Base-by-base conservation (phyloP, 1,140 invertebrate species). In the Drosophila prosaltans region DNA sequence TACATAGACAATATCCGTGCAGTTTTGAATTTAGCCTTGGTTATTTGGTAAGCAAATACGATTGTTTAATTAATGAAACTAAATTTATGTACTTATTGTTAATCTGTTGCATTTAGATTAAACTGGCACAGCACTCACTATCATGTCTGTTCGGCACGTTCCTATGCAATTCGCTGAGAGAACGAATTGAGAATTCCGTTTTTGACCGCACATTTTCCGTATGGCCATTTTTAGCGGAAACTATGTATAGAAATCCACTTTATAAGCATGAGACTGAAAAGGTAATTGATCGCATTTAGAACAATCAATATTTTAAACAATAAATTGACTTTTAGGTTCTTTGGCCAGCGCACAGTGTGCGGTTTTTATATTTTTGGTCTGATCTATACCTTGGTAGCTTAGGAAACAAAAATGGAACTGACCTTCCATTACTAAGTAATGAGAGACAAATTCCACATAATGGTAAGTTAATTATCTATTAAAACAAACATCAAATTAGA, bases 101-200 rank as follows among this genome's bases (percentile, higher is more conserved):
- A 8, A 4, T 21, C 16, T 43, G 64, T 78, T 61, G 63, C 6
- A 80, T 78, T 43, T 91, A 99, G 98, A 96, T 98, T 57, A 99
- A 99, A 94, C 93, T 99, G 78, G 97, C 96, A 3, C 97, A 98
- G 80, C 98, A 99, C 93, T 96, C 96, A 2, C 98, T 99, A 92
- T 99, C 98, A 41, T 97, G 97, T 92, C 94, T 99, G 79, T 99
- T 98, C 93, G 98, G 98, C 65, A 99, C 98, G 78, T 99, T 99
- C 94, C 94, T 99, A 60, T 99, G 97, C 93, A 99, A 99, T 93
- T 97, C 95, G 39, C 93, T 94, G 43, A 95, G 95, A 82, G 97
- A 98, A 92, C 94, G 98, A 55, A 91, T 94, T 26, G 93, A 94
- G 26, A 93, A 95, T 63, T 94, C 95, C 60, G 94, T 97, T 60